These are phyloP conservation scores for Semicossyphus pulcher DNA, from an alignment of 2,113 vertebrate genomes.

Conservation along the genomic window DNA sequence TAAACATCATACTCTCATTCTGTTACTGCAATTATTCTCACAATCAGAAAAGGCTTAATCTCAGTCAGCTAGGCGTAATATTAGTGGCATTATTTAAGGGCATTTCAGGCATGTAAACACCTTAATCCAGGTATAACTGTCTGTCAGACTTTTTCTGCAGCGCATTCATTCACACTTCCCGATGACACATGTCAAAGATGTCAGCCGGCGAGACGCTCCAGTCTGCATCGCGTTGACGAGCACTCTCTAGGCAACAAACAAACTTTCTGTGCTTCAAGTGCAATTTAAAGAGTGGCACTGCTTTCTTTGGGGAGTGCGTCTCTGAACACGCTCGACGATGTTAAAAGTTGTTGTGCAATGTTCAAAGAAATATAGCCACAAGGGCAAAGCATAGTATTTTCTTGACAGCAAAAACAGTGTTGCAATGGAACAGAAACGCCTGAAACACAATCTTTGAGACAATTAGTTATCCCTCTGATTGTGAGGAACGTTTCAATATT, in stretches of 20 bases:
- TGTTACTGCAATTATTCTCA: conserved; percentile 3
- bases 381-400: background rate
- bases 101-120: conserved; percentile 19
- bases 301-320: conserved; percentile 3
- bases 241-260: background rate
- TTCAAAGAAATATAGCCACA: background rate
- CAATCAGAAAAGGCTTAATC: conserved; percentile 7
- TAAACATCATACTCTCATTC: conserved; percentile 23
- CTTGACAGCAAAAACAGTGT: background rate
- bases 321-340: background rate
- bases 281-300: background rate
- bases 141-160: background rate
- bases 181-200: conserved; percentile 16
- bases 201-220: conserved; percentile 16
- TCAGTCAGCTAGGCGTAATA: conserved; percentile 5
- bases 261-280: conserved; percentile 13
- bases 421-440: background rate
- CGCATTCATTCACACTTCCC: background rate
- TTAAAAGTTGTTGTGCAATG: background rate
- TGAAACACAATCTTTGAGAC: too few relatives aligned
- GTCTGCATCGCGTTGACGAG: conserved; percentile 21
- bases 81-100: conserved; percentile 11
- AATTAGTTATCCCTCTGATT: too few relatives aligned
- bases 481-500: too few relatives aligned
- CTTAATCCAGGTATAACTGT: conserved; percentile 21